Conservation (phyloP, 2,797 vertebrate species). For the Girardinus metallicus region DNA sequence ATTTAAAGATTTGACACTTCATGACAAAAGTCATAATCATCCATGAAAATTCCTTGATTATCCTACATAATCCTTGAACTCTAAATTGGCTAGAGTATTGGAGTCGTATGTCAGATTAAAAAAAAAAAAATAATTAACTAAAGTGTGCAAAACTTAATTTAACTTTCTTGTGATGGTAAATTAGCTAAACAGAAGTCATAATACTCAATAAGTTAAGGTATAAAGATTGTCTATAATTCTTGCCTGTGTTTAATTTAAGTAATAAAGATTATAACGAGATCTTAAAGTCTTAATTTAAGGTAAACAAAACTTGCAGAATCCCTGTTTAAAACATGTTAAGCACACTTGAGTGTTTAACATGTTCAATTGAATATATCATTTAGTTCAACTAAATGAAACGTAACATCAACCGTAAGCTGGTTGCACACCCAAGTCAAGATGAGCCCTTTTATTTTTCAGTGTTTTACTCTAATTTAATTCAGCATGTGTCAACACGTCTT, state of each 20-base stretch:
- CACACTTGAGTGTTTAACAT: neutral
- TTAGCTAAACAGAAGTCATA: neutral
- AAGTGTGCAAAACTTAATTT: neutral
- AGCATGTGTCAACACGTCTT: slow-evolving; percentile 33
- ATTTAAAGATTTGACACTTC: no score
- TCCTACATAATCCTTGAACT: no score
- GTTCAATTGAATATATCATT: neutral
- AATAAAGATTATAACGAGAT: neutral
- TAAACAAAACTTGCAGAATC: neutral
- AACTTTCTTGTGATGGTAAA: neutral
- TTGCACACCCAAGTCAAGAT: slow-evolving; percentile 31
- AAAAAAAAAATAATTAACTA: neutral
- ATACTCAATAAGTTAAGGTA: neutral
- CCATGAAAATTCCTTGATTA: no score
- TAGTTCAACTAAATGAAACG: neutral
- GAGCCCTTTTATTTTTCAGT: neutral
- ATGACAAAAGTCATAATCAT: no score
- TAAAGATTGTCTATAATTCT: neutral
- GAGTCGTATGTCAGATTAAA: neutral
- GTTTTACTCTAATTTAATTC: slow-evolving; percentile 28
- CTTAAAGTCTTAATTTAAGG: neutral
- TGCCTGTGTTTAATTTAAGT: neutral
- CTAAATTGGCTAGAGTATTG: neutral
- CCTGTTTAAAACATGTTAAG: neutral
- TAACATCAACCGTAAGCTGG: neutral